Conservation (phyloP, 2,888 invertebrate species). For the Agrilus mali region DNA sequence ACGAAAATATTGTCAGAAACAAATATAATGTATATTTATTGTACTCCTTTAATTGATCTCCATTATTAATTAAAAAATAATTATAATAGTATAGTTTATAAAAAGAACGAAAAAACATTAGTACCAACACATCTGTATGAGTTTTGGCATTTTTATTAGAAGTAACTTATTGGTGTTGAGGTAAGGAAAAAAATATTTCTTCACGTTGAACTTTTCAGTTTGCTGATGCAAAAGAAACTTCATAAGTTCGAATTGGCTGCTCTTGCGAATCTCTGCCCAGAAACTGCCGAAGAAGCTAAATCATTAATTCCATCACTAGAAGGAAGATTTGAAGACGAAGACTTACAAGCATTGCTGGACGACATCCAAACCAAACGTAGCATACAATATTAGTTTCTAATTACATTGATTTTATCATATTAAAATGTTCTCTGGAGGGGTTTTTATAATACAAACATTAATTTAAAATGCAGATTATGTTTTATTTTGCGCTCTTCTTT, state of each 20-base stretch:
- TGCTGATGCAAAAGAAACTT: constrained; percentile 84
- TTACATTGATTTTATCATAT: too few relatives aligned
- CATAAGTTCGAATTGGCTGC: constrained; percentile 98
- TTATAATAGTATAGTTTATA: too few relatives aligned
- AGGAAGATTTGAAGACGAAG: constrained; percentile 96
- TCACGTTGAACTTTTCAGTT: constrained; percentile 38
- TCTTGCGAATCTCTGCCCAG: constrained; percentile 95
- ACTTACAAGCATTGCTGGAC: constrained; percentile 88
- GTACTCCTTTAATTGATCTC: too few relatives aligned
- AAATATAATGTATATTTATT: too few relatives aligned
- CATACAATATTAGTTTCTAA: constrained; percentile 67
- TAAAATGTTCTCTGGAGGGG: too few relatives aligned
- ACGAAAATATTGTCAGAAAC: too few relatives aligned
- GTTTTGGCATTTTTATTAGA: not conserved
- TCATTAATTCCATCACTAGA: constrained; percentile 93
- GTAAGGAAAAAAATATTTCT: too few relatives aligned
- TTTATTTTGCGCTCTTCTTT: too few relatives aligned
- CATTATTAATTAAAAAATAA: too few relatives aligned
- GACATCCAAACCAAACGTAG: constrained; percentile 98
- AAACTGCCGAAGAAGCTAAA: constrained; percentile 97
- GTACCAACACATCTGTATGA: too few relatives aligned
- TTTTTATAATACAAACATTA: not conserved
- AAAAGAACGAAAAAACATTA: too few relatives aligned
- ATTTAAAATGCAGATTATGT: not conserved
- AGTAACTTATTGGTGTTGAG: too few relatives aligned